Base-by-base conservation (phyloP, 2,797 vertebrate genomes). In the Lithobates pipiens region DNA sequence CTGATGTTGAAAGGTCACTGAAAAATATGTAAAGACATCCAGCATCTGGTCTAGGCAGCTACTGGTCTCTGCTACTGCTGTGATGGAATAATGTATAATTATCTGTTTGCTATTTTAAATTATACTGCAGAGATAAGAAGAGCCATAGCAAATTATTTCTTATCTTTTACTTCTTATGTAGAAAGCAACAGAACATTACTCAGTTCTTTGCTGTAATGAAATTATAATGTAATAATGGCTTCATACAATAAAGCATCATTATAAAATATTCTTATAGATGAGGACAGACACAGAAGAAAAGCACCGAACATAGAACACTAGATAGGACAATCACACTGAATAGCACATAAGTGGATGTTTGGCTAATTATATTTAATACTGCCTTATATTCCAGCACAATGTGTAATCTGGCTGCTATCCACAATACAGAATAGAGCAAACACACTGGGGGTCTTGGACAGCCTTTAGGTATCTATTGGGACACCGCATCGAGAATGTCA, bases 1-100 rank as follows among this genome's bases (percentile, higher is more conserved):
- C 25, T 77, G 75, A 86, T 83, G 70, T 75, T 74, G 27, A 78
- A 42, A 82, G 75, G 70, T 86, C 81, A 83, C 36, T 25, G 68
- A 68, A 42, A 67, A 36, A 21, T 54, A 78, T 77, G n/a, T 65
- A 57, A 9, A 54, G 32, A 74, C 15, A 21, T 70, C 10, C 42
- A 36, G 13, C n/a, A 21, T 84, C 21, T 61, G 54, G 54, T 61
- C 54, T 61, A 23, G 32, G 32, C 70, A 54, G 29, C n/a, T 50
- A 34, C 27, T n/a, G 23, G 44, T 34, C 65, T 39, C 76, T 29
- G 11, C 36, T 18, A 67, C 13, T 67, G 65, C 65, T 25, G n/a
- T 67, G 65, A 67, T 67, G 27, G 25, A 67, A 29, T 29, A 25
- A 32, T 32, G 74, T 54, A 61, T 61, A 61, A 61, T 61, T 61